phyloP scores from a whole-genome alignment of 2,113 vertebrate species.

The Sylvietta virens region DNA sequence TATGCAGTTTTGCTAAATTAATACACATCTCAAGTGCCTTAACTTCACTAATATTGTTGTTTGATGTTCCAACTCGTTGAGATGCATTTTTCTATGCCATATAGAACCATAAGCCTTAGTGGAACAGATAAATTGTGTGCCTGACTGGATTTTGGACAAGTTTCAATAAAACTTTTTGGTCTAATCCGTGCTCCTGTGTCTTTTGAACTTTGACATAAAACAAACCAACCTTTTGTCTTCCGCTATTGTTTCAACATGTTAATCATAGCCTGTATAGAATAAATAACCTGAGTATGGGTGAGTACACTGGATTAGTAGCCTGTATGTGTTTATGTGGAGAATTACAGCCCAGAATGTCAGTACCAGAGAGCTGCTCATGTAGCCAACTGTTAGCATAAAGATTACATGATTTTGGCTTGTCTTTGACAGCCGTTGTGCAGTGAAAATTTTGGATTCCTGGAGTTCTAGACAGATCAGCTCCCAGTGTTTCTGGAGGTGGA shows the following conservation, averaged over 20 bases:
- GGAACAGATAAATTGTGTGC: slow-evolving; percentile 39
- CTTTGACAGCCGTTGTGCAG: neutral
- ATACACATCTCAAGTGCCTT: slow-evolving; percentile 77
- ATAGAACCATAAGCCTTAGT: slow-evolving; percentile 46
- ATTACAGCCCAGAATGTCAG: neutral
- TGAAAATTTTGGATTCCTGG: neutral
- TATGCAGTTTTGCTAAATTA: slow-evolving; percentile 52
- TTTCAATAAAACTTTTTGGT: slow-evolving; percentile 74
- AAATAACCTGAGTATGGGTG: neutral
- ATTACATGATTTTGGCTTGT: neutral
- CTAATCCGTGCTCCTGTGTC: slow-evolving; percentile 16
- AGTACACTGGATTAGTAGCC: neutral
- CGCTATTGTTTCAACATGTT: neutral
- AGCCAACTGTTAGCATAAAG: neutral
- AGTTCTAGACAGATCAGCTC: neutral
- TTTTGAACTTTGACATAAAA: neutral
- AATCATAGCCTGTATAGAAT: neutral
- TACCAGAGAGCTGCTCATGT: neutral
- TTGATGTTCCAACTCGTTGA: slow-evolving; percentile 26
- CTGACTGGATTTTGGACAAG: slow-evolving; percentile 55
- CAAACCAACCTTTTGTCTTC: neutral
- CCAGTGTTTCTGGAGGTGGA: neutral
- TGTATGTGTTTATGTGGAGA: neutral
- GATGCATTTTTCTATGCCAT: slow-evolving; percentile 50
- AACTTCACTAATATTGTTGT: slow-evolving; percentile 61